A percentile compares a stretch with the other conserved stretches of the same genome.
Evolutionary conservation across 2,797 vertebrate genomes (phyloP).

Genomic region (Peromyscus attwateri): DNA sequence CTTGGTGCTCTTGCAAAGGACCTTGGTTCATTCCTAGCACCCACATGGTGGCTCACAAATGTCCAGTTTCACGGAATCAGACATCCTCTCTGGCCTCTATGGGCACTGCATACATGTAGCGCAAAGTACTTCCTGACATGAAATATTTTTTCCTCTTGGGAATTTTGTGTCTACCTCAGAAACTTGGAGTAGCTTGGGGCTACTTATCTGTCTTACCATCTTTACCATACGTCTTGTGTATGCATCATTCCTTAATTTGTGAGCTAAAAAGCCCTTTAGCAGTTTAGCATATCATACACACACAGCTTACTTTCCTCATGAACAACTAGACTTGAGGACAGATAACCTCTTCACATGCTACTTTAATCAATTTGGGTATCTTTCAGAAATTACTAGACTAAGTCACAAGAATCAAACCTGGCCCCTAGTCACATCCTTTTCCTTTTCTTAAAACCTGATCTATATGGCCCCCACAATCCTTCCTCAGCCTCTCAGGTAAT

Average conservation of each 20-base stretch:
- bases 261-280: background rate
- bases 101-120: background rate
- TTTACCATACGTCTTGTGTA: background rate
- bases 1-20: background rate
- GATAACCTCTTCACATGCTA: constrained; percentile 8
- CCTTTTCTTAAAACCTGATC: background rate
- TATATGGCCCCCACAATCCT: background rate
- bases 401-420: constrained; percentile 41
- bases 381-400: constrained; percentile 60
- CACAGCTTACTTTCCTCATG: background rate
- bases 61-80: background rate
- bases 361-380: background rate
- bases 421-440: background rate
- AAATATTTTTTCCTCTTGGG: background rate
- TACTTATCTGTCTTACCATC: constrained; percentile 35
- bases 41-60: background rate
- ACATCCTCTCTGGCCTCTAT: background rate
- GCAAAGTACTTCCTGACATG: background rate
- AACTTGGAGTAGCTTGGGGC: constrained; percentile 19
- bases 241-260: constrained; percentile 5
- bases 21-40: background rate
- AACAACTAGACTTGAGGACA: constrained; percentile 45
- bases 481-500: background rate
- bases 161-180: constrained; percentile 30
- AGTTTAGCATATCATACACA: background rate